Conservation (phyloP, 1,140 invertebrate species). For the Zelostemma sp. region DNA sequence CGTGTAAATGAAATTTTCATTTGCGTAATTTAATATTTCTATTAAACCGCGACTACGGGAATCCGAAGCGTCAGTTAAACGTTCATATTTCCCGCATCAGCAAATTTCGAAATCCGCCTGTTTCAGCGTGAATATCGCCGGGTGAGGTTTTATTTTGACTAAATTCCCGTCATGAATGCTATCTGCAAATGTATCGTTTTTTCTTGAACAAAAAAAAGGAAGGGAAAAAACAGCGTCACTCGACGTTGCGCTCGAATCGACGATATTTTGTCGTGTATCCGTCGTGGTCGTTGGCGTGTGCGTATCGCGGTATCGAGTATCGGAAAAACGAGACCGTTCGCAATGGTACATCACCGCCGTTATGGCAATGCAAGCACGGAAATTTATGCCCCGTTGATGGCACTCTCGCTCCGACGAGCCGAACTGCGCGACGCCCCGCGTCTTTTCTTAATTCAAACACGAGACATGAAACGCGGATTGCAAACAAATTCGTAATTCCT, state of each 20-base stretch:
- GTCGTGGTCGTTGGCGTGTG: constrained; percentile 19
- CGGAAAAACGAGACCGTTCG: constrained; percentile 3
- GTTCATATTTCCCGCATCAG: neutral
- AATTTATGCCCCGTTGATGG: neutral
- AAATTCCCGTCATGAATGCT: constrained; percentile 13
- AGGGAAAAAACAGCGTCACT: constrained; percentile 21
- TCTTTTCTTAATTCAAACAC: too few species aligned
- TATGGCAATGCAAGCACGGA: neutral
- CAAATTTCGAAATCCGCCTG: neutral
- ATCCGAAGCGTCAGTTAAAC: neutral
- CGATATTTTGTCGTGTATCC: constrained; percentile 19
- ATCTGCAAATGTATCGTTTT: constrained; percentile 18
- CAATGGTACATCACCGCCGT: neutral
- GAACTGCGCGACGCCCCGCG: neutral
- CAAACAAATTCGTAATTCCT: too few species aligned
- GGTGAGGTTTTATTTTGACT: constrained; percentile 6
- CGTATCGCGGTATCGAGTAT: constrained; percentile 31
- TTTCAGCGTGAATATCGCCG: constrained; percentile 1
- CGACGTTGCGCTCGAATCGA: constrained; percentile 12
- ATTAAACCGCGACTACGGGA: too few species aligned
- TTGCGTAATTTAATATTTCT: too few species aligned
- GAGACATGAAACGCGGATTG: too few species aligned
- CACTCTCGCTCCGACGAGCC: neutral
- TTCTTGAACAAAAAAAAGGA: too few species aligned
- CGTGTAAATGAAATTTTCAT: too few species aligned